Conservation (phyloP, 1,140 invertebrate species). For the Phthorimaea operculella region DNA sequence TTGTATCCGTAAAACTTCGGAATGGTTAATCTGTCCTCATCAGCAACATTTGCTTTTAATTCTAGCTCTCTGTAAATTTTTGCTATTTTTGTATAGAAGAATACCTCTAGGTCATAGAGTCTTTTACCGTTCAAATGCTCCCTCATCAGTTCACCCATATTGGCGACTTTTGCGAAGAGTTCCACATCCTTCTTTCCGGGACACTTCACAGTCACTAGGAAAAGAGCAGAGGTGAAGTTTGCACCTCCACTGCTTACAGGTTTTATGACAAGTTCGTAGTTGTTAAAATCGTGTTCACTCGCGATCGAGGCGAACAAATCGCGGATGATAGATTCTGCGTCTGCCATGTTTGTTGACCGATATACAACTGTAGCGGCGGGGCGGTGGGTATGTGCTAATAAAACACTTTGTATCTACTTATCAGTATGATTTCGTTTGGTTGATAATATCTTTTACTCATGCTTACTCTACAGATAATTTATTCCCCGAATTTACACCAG, state of each 20-base stretch:
- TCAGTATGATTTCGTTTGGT: no score
- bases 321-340: constrained; percentile 9
- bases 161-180: constrained; percentile 30
- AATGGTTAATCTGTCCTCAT: constrained; percentile 12
- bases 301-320: constrained; percentile 15
- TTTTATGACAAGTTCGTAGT: constrained; percentile 10
- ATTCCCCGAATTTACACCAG: no score
- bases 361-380: constrained; percentile 18
- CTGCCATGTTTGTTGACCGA: constrained; percentile 17
- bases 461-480: no score
- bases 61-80: constrained; percentile 17
- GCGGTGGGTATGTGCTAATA: neutral
- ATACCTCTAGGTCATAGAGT: constrained; percentile 20
- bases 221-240: constrained; percentile 28
- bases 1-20: constrained; percentile 31
- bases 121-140: neutral
- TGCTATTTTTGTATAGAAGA: constrained; percentile 20
- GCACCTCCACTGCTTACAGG: constrained; percentile 21
- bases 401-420: no score
- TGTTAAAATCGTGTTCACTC: constrained; percentile 6
- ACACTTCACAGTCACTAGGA: constrained; percentile 13
- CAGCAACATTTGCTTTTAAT: constrained; percentile 18
- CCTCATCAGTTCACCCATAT: constrained; percentile 17
- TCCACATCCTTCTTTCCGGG: constrained; percentile 12
- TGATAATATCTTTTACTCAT: no score